A percentile compares a stretch with the other conserved stretches of the same genome.
phyloP scores from a whole-genome alignment of 2,888 invertebrate species.

The Cheiracanthium punctorium region DNA sequence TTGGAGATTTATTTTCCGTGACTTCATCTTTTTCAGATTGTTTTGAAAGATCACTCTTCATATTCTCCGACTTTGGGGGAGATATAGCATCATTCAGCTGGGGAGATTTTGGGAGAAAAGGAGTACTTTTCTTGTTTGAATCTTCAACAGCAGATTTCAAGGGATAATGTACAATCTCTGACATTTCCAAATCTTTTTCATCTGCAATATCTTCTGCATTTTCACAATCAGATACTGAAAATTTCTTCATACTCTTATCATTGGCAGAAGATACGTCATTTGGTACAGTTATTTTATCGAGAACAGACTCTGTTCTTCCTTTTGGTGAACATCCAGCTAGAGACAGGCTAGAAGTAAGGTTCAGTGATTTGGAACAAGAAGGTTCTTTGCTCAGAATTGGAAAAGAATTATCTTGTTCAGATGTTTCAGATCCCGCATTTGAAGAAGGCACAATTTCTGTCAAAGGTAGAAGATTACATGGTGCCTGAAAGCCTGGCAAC shows the following conservation, averaged over 20 bases:
- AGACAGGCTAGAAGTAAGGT: background rate
- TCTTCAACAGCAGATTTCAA: background rate
- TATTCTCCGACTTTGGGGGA: too few relatives aligned
- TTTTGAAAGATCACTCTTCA: too few relatives aligned
- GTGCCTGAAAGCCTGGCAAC: slow-evolving; percentile 38
- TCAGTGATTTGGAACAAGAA: background rate
- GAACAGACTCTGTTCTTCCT: slow-evolving; percentile 7
- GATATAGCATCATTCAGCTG: too few relatives aligned
- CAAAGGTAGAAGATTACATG: background rate
- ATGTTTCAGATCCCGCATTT: slow-evolving; percentile 38
- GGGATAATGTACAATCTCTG: background rate
- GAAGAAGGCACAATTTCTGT: slow-evolving; percentile 39
- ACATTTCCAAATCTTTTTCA: background rate
- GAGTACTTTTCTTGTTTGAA: too few relatives aligned
- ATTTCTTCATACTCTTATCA: background rate
- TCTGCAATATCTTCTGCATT: background rate
- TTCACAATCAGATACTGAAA: background rate
- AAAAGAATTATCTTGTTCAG: slow-evolving; percentile 15
- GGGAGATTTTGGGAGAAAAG: too few relatives aligned
- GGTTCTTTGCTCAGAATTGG: slow-evolving; percentile 33
- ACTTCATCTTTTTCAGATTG: too few relatives aligned
- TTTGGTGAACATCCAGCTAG: background rate
- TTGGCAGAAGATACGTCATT: too few relatives aligned
- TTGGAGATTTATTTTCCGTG: too few relatives aligned
- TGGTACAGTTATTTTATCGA: background rate